Base-by-base conservation (phyloP, 2,888 invertebrate species). In the Cheilosia variabilis region DNA sequence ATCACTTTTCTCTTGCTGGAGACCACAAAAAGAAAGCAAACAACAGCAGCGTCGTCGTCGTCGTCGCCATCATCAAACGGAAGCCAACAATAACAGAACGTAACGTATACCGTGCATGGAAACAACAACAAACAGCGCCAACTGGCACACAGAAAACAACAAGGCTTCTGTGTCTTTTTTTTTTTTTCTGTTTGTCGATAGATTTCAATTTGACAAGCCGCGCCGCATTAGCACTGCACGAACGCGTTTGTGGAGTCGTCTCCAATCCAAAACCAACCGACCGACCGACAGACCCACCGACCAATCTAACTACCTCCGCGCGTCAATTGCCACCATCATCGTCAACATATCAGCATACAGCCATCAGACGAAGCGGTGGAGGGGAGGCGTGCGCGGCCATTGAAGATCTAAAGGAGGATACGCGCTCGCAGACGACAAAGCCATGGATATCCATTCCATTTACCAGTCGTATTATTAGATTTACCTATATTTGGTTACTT, bases 401-500 rank as follows among this genome's bases (percentile, higher is more conserved):
- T 27, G 22, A 45, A 79, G 72, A 79, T 79, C 60, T 58, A 71
- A 65, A 71, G 41, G 73, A 84, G 75, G 79, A 79, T 73, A 79
- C 75, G 72, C 73, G 63, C 63, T 60, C 75, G 69, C 77, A 82
- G 84, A 79, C 75, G 75, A 79, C 79, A 79, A 71, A 75, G 58
- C 66, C 15, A 65, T 41, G 57, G 58, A 79, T 84, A 79, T 71
- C 65, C 69, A 79, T 66, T 84, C 31, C 31, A 31, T 31, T 84
- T 17, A 71, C 84, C 79, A 73, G 69, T 53, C 37, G 78, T 83
- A 78, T 78, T 83, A 78, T 79, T 84, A 84, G 84, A 84, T 79
- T 84, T 84, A 84, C 84, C 84, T 84, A 84, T 79, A 84, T 84
- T 84, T 79, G 84, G 84, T 76, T 79, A 62, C 58, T 58, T 63